Conservation (phyloP, 2,888 invertebrate species). For the Lycophotia porphyrea region DNA sequence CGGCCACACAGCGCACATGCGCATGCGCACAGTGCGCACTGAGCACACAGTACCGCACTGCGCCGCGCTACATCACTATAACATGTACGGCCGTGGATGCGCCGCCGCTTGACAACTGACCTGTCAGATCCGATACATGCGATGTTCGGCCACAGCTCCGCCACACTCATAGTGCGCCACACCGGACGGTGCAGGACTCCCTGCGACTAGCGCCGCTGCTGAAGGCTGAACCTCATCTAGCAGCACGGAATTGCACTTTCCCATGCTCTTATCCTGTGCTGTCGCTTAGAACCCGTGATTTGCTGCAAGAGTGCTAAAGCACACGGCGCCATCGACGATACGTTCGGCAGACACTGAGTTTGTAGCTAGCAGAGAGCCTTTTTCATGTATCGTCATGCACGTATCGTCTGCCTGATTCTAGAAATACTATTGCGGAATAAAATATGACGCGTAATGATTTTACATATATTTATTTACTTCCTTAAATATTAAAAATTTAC, state of each 20-base stretch:
- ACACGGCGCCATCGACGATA: neutral
- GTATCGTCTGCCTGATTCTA: neutral
- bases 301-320: neutral
- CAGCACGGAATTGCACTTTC: neutral
- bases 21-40: too few relatives aligned
- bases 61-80: neutral
- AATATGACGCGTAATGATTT: conserved; percentile 4
- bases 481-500: conserved; percentile 12
- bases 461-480: conserved; percentile 28
- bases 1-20: too few relatives aligned
- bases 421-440: conserved; percentile 12
- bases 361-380: neutral
- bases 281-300: neutral
- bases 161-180: neutral
- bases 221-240: neutral
- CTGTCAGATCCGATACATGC: neutral
- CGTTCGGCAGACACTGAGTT: neutral
- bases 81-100: neutral
- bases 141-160: neutral
- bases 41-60: neutral
- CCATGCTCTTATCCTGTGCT: neutral
- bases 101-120: neutral
- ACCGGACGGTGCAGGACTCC: neutral
- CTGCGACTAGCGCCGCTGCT: neutral
- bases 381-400: too few relatives aligned